phyloP scores from a whole-genome alignment of 2,113 vertebrate genomes.

The Monopterus albus region DNA sequence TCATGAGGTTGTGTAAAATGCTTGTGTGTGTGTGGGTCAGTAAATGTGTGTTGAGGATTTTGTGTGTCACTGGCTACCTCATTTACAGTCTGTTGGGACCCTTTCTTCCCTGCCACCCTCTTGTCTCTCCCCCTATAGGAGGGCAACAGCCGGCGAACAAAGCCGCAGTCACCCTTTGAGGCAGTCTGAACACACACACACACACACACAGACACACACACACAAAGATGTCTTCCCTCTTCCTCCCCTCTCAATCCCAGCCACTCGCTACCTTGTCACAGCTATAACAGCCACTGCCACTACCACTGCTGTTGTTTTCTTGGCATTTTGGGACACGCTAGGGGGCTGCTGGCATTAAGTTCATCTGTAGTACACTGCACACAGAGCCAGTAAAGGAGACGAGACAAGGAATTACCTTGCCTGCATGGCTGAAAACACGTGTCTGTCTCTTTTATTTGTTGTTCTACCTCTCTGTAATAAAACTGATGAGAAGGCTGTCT shows the following conservation, averaged over 20 bases:
- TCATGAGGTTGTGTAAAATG: slow-evolving; percentile 34
- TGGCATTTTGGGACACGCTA: slow-evolving; percentile 21
- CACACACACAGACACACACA: slow-evolving; percentile 5
- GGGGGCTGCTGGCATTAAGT: slow-evolving; percentile 44
- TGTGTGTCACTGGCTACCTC: slow-evolving; percentile 40
- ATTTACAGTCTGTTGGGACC: slow-evolving; percentile 50
- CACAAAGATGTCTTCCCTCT: neutral
- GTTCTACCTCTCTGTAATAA: slow-evolving; percentile 36
- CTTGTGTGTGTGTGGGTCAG: slow-evolving; percentile 16
- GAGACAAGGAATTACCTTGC: slow-evolving; percentile 33
- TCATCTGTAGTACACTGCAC: slow-evolving; percentile 36
- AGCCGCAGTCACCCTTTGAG: slow-evolving; percentile 43
- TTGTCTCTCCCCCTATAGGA: slow-evolving; percentile 15
- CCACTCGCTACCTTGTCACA: slow-evolving; percentile 55
- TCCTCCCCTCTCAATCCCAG: slow-evolving; percentile 43
- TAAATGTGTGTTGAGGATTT: slow-evolving; percentile 47
- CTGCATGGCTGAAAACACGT: slow-evolving; percentile 25
- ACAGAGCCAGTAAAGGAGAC: slow-evolving; percentile 24
- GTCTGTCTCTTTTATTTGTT: slow-evolving; percentile 35
- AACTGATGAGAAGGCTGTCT: slow-evolving; percentile 6
- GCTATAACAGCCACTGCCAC: slow-evolving; percentile 31
- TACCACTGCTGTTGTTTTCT: slow-evolving; percentile 43
- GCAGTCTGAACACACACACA: slow-evolving; percentile 12
- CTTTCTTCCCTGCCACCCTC: slow-evolving; percentile 45
- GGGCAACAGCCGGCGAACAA: slow-evolving; percentile 54